Conservation (phyloP, 1,140 invertebrate species). For the Drosophila sechellia region DNA sequence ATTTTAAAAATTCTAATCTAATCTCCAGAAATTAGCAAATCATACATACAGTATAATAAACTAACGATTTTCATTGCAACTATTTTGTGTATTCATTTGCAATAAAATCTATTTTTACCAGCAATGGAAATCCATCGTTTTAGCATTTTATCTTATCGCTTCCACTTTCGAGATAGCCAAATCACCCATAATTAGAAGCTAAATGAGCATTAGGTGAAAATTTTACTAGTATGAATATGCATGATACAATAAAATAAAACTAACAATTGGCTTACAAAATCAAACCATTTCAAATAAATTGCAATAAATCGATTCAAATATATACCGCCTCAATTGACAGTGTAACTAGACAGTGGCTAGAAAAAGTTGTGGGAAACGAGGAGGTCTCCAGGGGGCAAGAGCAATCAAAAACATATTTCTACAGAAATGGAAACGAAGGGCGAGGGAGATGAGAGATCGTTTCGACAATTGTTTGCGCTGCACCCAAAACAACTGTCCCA, state of each 20-base stretch:
- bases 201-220: not conserved
- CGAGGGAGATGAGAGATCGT: constrained; percentile 9
- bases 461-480: constrained; percentile 46
- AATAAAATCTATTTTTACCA: not conserved
- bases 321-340: not conserved
- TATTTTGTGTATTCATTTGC: not conserved
- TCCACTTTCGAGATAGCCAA: not conserved
- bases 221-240: not conserved
- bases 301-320: constrained; percentile 1
- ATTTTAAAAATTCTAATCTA: constrained; percentile 12
- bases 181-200: not conserved
- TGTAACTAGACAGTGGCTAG: constrained; percentile 13
- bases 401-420: constrained; percentile 24
- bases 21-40: constrained; percentile 10
- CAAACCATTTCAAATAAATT: constrained; percentile 11
- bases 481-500: constrained; percentile 51
- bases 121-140: not conserved
- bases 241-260: not conserved
- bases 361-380: constrained; percentile 16
- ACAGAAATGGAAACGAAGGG: not conserved
- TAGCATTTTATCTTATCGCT: constrained; percentile 10
- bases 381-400: constrained; percentile 6
- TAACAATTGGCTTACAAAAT: not conserved
- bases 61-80: too few relatives aligned
- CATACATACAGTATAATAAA: not conserved